Conservation (phyloP, 1,140 invertebrate species). For the Musca vetustissima region DNA sequence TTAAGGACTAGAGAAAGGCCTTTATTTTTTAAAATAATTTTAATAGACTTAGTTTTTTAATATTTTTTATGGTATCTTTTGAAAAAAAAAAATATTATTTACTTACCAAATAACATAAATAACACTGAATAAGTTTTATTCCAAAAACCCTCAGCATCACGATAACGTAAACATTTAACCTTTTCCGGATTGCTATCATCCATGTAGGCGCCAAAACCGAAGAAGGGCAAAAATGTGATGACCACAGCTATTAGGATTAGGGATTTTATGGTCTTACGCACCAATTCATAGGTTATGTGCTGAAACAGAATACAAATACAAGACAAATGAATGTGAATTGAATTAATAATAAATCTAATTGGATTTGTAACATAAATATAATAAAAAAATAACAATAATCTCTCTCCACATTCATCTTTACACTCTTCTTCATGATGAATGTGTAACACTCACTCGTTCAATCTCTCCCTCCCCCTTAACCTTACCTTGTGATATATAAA, state of each 20-base stretch:
- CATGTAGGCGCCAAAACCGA: constrained; percentile 80
- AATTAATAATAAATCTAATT: background rate
- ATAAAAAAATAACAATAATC: too few relatives aligned
- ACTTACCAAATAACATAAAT: constrained; percentile 75
- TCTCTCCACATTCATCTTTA: background rate
- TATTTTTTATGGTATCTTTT: background rate
- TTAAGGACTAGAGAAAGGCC: too few relatives aligned
- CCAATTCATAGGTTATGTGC: constrained; percentile 78
- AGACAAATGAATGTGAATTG: background rate
- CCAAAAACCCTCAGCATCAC: constrained; percentile 63
- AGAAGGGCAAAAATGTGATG: constrained; percentile 73
- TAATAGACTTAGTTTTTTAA: too few relatives aligned
- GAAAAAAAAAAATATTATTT: background rate
- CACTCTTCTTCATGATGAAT: too few relatives aligned
- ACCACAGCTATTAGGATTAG: constrained; percentile 70
- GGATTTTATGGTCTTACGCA: constrained; percentile 69
- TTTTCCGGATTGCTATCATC: constrained; percentile 50
- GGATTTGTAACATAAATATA: background rate
- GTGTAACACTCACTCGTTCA: too few relatives aligned
- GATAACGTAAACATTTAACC: constrained; percentile 67
- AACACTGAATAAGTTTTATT: constrained; percentile 78
- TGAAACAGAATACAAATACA: constrained; percentile 53
- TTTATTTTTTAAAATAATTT: too few relatives aligned
- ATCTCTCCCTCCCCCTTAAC: background rate
- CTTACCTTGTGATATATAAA: constrained; percentile 85